Percentiles rank a stretch among this genome's conserved stretches.
phyloP scores from a whole-genome alignment of 2,113 vertebrate genomes.

The Callionymus lyra region DNA sequence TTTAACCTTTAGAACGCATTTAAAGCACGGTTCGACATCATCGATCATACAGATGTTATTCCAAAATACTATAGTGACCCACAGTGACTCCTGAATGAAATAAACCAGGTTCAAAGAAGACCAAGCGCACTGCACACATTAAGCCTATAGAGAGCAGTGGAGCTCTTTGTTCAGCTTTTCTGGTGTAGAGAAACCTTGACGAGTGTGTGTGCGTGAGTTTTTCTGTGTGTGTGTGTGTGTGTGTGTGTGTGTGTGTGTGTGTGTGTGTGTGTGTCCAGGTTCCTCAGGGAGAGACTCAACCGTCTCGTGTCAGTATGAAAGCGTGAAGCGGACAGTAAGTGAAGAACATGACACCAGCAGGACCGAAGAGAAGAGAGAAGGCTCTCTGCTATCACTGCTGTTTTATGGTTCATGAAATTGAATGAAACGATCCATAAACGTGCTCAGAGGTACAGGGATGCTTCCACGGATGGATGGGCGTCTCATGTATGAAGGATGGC shows the following conservation, averaged over 20 bases:
- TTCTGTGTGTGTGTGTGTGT: conserved; percentile 6
- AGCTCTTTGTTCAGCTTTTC: conserved; percentile 18
- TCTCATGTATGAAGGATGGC: conserved; percentile 1
- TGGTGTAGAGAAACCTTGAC: neutral
- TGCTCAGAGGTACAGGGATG: conserved; percentile 9
- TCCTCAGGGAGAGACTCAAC: conserved; percentile 15
- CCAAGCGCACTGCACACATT: conserved; percentile 16
- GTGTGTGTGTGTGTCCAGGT: conserved; percentile 1
- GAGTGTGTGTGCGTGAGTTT: no score
- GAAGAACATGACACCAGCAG: conserved; percentile 10
- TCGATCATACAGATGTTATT: neutral
- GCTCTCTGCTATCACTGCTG: conserved; percentile 18
- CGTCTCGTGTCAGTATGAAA: conserved; percentile 15
- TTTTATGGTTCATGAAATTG: conserved; percentile 31
- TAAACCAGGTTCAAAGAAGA: neutral
- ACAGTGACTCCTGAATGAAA: neutral
- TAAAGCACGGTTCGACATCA: neutral
- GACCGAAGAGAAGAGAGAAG: neutral
- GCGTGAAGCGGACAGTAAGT: conserved; percentile 7
- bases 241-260: conserved; percentile 4
- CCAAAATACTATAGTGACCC: neutral
- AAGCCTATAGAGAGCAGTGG: conserved; percentile 58
- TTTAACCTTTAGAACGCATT: neutral
- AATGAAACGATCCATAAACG: conserved; percentile 30
- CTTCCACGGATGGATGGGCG: neutral